Base-by-base conservation (phyloP, 2,888 invertebrate genomes). In the Hypolimnas misippus region DNA sequence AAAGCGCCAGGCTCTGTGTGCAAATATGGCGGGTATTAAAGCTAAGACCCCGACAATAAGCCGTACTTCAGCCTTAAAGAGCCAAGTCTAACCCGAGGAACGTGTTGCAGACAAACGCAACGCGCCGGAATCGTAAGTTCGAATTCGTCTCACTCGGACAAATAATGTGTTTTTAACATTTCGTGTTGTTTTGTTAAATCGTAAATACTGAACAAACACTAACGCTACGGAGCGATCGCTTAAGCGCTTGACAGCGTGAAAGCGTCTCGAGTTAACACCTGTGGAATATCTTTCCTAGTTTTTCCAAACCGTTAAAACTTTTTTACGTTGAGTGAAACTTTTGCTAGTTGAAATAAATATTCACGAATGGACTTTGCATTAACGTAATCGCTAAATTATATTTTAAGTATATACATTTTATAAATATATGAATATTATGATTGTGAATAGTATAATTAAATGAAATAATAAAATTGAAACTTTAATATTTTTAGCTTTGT, bases 131-230 rank as follows among this genome's bases (percentile, higher is more conserved):
- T 87, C 87, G 84, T 88, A 86, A 87, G 86, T 82, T 80, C 84
- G 82, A 89, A 91, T 92, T 92, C 89, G 92, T 92, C 91, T 84
- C 92, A 91, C 81, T 83, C 79, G 84, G 84, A 84, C 91, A 90
- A 90, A 90, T 90, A 90, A 90, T 90, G 89, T 91, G 92, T 91
- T 91, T 91, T 92, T 89, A 91, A 92, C 91, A 89, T 91, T 89
- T 89, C 89, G 83, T 87, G 89, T 90, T 91, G 92, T 92, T 92
- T 92, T 90, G 92, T 91, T 89, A 87, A 87, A 91, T 91, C 91
- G 90, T 92, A 92, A 91, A 92, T 86, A 87, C 89, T 89, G 87
- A 79, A 80, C 87, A 91, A 91, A 91, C 83, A 90, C 81, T 79
- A 77, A 78, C 74, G 75, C 71, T 63, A 63, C 69, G 71, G 72